phyloP scores from a whole-genome alignment of 2,888 invertebrate genomes.

The Tiliacea aurago region DNA sequence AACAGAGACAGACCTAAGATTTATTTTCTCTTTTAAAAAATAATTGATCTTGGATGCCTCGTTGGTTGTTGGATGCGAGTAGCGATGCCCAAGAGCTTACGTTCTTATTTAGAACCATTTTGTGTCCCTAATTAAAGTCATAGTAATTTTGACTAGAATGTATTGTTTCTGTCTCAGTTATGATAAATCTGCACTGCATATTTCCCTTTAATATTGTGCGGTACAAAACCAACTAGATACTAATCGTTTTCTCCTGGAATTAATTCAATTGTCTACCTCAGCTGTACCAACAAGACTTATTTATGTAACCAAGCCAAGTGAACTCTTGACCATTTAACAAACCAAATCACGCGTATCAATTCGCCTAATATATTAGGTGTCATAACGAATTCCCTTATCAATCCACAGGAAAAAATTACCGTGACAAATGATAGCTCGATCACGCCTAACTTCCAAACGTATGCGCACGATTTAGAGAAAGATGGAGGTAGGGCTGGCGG shows the following conservation, averaged over 20 bases:
- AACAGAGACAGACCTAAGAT: too few species aligned
- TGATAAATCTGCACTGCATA: constrained; percentile 29
- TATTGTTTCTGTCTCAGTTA: constrained; percentile 18
- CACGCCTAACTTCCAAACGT: constrained; percentile 68
- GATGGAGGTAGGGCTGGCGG: constrained; percentile 48
- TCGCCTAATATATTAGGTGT: constrained; percentile 81
- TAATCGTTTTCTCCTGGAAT: constrained; percentile 41
- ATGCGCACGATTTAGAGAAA: constrained; percentile 66
- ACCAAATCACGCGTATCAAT: constrained; percentile 67
- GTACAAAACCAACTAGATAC: constrained; percentile 28
- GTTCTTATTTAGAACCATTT: not conserved
- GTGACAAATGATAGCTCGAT: constrained; percentile 84
- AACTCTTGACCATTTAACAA: constrained; percentile 35
- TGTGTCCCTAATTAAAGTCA: not conserved
- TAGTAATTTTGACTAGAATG: not conserved
- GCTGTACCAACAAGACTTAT: constrained; percentile 15
- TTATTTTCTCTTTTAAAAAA: too few species aligned
- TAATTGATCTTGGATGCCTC: not conserved
- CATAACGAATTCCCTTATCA: constrained; percentile 83
- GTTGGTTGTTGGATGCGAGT: not conserved
- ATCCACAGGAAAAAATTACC: constrained; percentile 78
- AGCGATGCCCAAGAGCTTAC: not conserved
- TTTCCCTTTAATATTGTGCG: constrained; percentile 27
- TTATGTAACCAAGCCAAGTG: constrained; percentile 31
- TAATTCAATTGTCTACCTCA: constrained; percentile 23